Evolutionary conservation across 2,113 vertebrate species (phyloP).

Genomic region (Saguinus midas): DNA sequence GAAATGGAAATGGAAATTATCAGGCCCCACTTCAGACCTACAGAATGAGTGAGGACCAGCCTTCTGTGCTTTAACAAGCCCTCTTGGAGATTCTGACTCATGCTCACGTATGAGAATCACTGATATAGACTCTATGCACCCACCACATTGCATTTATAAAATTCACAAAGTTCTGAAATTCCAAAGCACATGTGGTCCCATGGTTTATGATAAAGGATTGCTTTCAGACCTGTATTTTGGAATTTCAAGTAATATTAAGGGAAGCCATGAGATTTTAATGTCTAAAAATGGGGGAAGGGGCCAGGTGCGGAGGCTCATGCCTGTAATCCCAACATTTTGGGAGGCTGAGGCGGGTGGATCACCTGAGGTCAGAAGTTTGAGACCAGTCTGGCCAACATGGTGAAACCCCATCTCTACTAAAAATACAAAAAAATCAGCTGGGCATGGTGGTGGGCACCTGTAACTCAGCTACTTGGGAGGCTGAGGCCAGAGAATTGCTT

Average conservation of each 20-base stretch:
- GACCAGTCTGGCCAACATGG: too few relatives aligned
- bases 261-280: not conserved
- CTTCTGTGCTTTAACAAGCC: not conserved
- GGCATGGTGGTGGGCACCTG: too few relatives aligned
- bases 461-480: too few relatives aligned
- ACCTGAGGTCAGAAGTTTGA: too few relatives aligned
- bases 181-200: not conserved
- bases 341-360: too few relatives aligned
- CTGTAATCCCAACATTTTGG: too few relatives aligned
- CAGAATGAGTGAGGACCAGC: not conserved
- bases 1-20: not conserved
- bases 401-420: too few relatives aligned
- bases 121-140: not conserved
- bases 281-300: not conserved
- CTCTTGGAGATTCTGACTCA: not conserved
- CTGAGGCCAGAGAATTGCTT: too few relatives aligned
- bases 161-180: not conserved
- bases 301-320: too few relatives aligned
- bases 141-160: not conserved
- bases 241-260: constrained; percentile 17
- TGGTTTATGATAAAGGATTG: not conserved
- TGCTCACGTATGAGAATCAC: not conserved
- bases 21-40: not conserved
- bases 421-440: too few relatives aligned
- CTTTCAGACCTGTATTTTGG: not conserved